A percentile compares a stretch with the other conserved stretches of the same genome.
These are phyloP conservation scores for Chaenogobius annularis DNA, from an alignment of 2,113 vertebrate species.

Conservation along the genomic window DNA sequence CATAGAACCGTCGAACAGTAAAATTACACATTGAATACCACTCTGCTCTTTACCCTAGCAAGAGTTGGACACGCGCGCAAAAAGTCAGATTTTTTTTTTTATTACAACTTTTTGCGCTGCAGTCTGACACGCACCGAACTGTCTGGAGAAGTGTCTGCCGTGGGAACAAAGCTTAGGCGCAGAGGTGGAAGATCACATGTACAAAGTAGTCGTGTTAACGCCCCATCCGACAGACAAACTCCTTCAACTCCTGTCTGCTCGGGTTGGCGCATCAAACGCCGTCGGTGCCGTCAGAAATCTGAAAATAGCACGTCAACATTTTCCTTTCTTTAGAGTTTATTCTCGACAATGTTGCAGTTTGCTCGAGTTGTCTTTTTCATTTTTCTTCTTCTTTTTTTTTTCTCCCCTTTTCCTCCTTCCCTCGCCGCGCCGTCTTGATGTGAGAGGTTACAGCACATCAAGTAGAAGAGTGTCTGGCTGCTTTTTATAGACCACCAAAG, in stretches of 20 bases:
- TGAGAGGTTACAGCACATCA: slow-evolving; percentile 76
- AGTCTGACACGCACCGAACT: slow-evolving; percentile 7
- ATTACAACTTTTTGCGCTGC: neutral
- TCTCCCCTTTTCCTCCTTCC: slow-evolving; percentile 24
- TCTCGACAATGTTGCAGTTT: slow-evolving; percentile 71
- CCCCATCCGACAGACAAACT: slow-evolving; percentile 65
- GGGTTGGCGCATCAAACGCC: slow-evolving; percentile 59
- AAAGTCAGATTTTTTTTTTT: neutral
- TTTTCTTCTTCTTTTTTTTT: slow-evolving; percentile 32
- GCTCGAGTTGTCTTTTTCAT: slow-evolving; percentile 69
- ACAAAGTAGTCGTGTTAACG: slow-evolving; percentile 66
- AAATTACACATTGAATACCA: no score
- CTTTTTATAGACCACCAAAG: slow-evolving; percentile 89
- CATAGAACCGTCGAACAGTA: no score
- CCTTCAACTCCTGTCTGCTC: slow-evolving; percentile 31
- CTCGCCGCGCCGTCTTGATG: slow-evolving; percentile 72
- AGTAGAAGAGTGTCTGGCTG: slow-evolving; percentile 44
- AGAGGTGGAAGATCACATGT: slow-evolving; percentile 62
- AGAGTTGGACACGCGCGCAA: neutral
- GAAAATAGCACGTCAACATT: slow-evolving; percentile 74
- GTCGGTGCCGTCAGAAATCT: slow-evolving; percentile 64
- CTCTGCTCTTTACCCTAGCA: neutral
- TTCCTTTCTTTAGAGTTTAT: slow-evolving; percentile 42
- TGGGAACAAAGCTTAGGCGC: slow-evolving; percentile 50
- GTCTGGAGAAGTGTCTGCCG: slow-evolving; percentile 40